These are phyloP conservation scores for Tribolium madens DNA, from an alignment of 1,140 invertebrate genomes.

Conservation along the genomic window DNA sequence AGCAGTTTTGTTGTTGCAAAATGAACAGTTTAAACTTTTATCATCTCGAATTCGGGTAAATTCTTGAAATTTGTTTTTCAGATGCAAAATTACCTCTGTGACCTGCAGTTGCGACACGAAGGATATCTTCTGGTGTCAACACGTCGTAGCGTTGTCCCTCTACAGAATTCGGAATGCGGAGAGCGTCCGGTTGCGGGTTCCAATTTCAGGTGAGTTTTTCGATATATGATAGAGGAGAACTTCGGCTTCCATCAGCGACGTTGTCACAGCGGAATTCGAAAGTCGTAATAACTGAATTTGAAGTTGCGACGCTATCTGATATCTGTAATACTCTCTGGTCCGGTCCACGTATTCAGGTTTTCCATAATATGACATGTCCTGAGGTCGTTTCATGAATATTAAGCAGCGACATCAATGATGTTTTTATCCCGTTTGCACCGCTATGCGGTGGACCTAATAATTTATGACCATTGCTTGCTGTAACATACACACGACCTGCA, in stretches of 20 bases:
- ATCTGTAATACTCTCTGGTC: slow-evolving; percentile 10
- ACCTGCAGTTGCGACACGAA: slow-evolving; percentile 89
- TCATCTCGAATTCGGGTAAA: neutral
- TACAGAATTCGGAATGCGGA: slow-evolving; percentile 89
- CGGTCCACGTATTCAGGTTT: slow-evolving; percentile 18
- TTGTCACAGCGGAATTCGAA: slow-evolving; percentile 1
- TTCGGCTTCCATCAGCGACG: neutral
- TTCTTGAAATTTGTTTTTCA: slow-evolving; percentile 62
- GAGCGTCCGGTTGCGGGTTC: slow-evolving; percentile 82
- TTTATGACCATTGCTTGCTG: slow-evolving; percentile 2
- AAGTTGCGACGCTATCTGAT: slow-evolving; percentile 14
- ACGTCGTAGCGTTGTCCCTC: slow-evolving; percentile 89
- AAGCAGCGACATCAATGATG: slow-evolving; percentile 6
- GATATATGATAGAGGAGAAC: neutral
- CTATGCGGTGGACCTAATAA: slow-evolving; percentile 5
- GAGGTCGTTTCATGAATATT: slow-evolving; percentile 23
- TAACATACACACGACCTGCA: neutral
- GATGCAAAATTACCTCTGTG: slow-evolving; percentile 90
- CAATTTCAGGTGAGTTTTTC: slow-evolving; percentile 80
- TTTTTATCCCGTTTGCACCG: slow-evolving; percentile 17
- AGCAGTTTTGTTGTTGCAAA: slow-evolving; percentile 20
- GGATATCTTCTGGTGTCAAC: slow-evolving; percentile 93
- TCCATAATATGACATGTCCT: slow-evolving; percentile 29
- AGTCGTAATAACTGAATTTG: slow-evolving; percentile 32
- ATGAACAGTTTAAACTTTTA: slow-evolving; percentile 49